phyloP scores from a whole-genome alignment of 1,140 invertebrate species.

The Akabosia matsudoensis region DNA sequence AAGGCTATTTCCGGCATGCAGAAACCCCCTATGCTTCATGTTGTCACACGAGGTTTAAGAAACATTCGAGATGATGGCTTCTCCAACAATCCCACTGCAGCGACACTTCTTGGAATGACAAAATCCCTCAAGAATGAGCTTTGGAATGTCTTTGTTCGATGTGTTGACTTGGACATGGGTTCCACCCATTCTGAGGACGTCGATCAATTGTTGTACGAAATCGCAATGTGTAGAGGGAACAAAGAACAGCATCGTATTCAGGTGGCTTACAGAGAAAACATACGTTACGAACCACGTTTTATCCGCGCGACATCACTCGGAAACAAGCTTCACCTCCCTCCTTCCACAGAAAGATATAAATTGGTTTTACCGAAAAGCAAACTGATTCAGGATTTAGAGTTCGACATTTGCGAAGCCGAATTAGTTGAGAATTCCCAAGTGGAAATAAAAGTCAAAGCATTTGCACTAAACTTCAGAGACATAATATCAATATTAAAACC shows the following conservation, averaged over 20 bases:
- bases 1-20: not conserved
- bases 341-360: not conserved
- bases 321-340: not conserved
- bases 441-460: slow-evolving; percentile 2
- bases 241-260: not conserved
- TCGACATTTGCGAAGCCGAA: too few species aligned
- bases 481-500: not conserved
- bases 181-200: not conserved
- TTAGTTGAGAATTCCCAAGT: too few species aligned
- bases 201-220: not conserved
- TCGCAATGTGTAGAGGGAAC: not conserved
- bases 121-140: not conserved
- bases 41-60: not conserved
- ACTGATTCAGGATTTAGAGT: not conserved
- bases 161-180: not conserved
- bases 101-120: not conserved
- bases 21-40: not conserved
- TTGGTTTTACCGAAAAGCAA: not conserved
- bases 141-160: not conserved
- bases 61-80: not conserved
- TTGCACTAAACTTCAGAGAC: not conserved
- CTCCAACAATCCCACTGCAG: not conserved
- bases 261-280: not conserved
- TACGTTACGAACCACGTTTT: not conserved
- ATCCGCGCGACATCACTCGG: not conserved